Conservation (phyloP, 2,797 vertebrate genomes). For the Cyprinodon diabolis region DNA sequence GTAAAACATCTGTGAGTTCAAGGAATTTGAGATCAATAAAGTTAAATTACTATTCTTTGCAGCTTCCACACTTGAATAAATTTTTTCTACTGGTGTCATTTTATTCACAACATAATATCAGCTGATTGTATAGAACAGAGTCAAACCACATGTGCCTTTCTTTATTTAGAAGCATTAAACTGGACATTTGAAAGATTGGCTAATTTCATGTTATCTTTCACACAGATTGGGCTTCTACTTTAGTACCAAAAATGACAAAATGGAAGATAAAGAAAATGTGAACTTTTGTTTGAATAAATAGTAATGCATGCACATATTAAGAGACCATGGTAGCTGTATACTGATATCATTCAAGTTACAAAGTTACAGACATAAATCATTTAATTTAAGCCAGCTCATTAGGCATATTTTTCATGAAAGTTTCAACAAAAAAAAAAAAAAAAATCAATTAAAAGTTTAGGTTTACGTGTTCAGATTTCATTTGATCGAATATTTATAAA, state of each 20-base stretch:
- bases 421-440: background rate
- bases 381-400: background rate
- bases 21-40: too few species aligned
- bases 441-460: too few species aligned
- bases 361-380: background rate
- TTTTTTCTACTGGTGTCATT: background rate
- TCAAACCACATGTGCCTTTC: background rate
- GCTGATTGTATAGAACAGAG: background rate
- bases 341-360: background rate
- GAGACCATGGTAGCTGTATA: background rate
- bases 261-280: background rate
- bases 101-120: background rate
- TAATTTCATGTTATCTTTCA: background rate
- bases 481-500: background rate
- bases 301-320: conserved; percentile 1
- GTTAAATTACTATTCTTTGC: background rate
- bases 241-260: background rate
- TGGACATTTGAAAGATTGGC: background rate
- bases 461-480: background rate
- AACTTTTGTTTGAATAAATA: conserved; percentile 7
- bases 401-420: background rate
- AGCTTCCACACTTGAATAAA: background rate
- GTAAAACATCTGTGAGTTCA: background rate
- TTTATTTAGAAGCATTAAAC: background rate
- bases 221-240: background rate